Percentiles rank a stretch among this genome's conserved stretches.
These are phyloP conservation scores for Athrips mouffetella DNA, from an alignment of 2,888 invertebrate genomes.

Conservation along the genomic window DNA sequence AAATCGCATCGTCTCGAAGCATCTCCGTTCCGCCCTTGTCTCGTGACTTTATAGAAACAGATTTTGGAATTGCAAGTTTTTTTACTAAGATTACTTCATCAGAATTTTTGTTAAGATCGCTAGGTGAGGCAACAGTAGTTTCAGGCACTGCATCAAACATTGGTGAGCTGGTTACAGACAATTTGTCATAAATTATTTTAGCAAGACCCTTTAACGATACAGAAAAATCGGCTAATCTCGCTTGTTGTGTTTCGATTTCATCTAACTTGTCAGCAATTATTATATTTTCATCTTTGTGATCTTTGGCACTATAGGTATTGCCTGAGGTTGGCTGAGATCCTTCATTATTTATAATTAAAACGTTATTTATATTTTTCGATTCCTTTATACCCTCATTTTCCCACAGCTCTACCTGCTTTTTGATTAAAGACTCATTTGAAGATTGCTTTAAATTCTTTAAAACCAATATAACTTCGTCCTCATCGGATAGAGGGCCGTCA, in stretches of 20 bases:
- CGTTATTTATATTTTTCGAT: constrained; percentile 23
- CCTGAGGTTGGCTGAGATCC: neutral
- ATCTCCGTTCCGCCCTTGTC: no score
- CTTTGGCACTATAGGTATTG: neutral
- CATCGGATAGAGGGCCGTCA: constrained; percentile 24
- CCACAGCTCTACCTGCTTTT: constrained; percentile 32
- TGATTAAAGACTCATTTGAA: constrained; percentile 25
- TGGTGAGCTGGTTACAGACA: neutral
- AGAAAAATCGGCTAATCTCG: neutral
- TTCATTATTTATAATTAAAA: constrained; percentile 19
- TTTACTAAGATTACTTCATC: no score
- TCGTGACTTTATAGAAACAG: neutral
- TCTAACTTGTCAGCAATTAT: constrained; percentile 6
- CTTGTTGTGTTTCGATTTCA: constrained; percentile 5
- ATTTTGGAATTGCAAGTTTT: neutral
- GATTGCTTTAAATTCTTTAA: constrained; percentile 19
- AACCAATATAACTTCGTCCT: constrained; percentile 39
- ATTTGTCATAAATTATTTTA: neutral
- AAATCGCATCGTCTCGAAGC: no score
- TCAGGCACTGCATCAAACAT: neutral
- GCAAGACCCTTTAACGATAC: neutral
- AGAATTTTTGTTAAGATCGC: neutral
- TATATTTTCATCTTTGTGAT: neutral
- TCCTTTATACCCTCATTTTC: constrained; percentile 30
- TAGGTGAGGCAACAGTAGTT: neutral